Conservation (phyloP, 2,888 invertebrate species). For the Papilio protenor region DNA sequence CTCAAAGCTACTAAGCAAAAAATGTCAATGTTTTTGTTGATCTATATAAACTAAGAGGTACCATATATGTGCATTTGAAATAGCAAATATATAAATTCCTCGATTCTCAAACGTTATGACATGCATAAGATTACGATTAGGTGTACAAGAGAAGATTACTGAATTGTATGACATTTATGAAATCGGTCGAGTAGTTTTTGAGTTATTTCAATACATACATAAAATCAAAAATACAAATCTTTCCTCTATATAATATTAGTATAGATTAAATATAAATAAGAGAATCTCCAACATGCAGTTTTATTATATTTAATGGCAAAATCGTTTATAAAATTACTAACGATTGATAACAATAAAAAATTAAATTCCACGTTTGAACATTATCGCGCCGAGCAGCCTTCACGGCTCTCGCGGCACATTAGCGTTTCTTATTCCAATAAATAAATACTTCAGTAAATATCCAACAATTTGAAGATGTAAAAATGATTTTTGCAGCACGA, state of each 20-base stretch:
- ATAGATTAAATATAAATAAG: too few species aligned
- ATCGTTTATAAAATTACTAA: background rate
- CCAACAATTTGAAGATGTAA: slow-evolving; percentile 2
- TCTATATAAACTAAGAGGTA: background rate
- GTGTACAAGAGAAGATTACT: too few species aligned
- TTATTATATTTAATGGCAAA: background rate
- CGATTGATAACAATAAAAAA: background rate
- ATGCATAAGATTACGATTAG: too few species aligned
- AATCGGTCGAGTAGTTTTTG: too few species aligned
- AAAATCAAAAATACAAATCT: too few species aligned
- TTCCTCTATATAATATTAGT: too few species aligned
- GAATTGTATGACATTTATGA: too few species aligned
- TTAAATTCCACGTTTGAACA: background rate
- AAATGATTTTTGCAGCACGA: slow-evolving; percentile 4
- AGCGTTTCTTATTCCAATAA: background rate
- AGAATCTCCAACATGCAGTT: background rate
- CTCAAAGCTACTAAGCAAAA: background rate
- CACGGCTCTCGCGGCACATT: background rate
- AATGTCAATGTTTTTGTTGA: background rate
- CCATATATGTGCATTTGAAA: background rate
- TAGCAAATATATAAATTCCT: too few species aligned
- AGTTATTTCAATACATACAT: too few species aligned
- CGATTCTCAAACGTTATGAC: too few species aligned
- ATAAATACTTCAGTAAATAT: background rate
- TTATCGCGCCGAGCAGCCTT: background rate